Percentiles rank a stretch among this genome's conserved stretches.
These are phyloP conservation scores for Pachycephus smyrnensis DNA, from an alignment of 2,888 invertebrate genomes.

Conservation along the genomic window DNA sequence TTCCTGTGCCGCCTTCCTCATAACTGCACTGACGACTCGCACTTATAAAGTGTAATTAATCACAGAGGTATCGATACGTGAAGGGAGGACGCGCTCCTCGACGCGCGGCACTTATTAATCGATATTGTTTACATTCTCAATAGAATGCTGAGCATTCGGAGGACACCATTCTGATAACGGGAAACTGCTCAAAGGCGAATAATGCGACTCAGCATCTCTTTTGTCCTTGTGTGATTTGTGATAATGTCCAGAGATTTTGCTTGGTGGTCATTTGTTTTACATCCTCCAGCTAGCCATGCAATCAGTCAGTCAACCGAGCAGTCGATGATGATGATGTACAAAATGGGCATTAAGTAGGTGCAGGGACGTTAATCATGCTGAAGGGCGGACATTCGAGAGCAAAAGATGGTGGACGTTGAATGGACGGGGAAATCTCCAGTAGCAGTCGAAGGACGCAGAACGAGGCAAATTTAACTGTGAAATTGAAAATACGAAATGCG, in stretches of 20 bases:
- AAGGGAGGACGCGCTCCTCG: too few species aligned
- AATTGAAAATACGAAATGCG: too few species aligned
- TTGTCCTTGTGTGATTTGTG: constrained; percentile 39
- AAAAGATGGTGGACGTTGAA: background rate
- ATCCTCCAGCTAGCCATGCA: constrained; percentile 7
- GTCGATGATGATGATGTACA: constrained; percentile 48
- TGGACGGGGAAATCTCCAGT: too few species aligned
- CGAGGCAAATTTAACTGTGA: too few species aligned
- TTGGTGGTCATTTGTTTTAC: constrained; percentile 21
- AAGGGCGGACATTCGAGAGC: constrained; percentile 11
- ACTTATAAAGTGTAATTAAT: too few species aligned
- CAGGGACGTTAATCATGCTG: constrained; percentile 48
- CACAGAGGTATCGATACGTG: too few species aligned
- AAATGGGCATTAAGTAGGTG: constrained; percentile 49
- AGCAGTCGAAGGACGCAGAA: too few species aligned
- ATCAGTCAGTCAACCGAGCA: too few species aligned
- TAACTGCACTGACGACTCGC: constrained; percentile 24
- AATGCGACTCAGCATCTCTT: constrained; percentile 15
- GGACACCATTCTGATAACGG: too few species aligned
- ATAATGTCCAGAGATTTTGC: constrained; percentile 49
- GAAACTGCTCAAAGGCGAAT: background rate
- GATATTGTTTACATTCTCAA: too few species aligned
- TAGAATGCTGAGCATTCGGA: too few species aligned
- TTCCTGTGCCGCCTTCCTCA: constrained; percentile 45
- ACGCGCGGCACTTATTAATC: too few species aligned